Evolutionary conservation across 2,888 invertebrate species (phyloP), one percentile per base, ranked within the genome.

Genomic region (Venusia cambrica): DNA sequence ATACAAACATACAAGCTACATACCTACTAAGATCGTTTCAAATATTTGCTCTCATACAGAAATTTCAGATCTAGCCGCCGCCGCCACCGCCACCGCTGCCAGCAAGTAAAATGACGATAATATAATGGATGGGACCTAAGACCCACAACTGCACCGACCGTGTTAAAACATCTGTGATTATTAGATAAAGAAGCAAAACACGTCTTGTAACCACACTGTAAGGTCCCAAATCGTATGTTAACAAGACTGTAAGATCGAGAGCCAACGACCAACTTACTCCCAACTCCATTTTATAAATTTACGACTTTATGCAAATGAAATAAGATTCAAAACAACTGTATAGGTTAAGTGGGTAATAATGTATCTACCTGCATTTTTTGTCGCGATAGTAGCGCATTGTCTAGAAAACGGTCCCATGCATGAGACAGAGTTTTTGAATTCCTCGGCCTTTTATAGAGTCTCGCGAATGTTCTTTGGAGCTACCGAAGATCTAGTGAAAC

Each of bases 331-430:
- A 27, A 26, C 9, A 17, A 9, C 4, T 40, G 27, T 21, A 16
- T 37, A 29, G 17, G 31, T 11, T n/a, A 15, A n/a, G 12, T 41
- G 44, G 37, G 45, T 42, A 46, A 39, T 56, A 42, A 51, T 45
- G 49, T 51, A 58, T 54, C 56, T 64, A 63, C 65, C 64, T 70
- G 62, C 53, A 54, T 57, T 66, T 69, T 59, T 70, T 68, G 61
- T 47, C 34, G 44, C 41, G 59, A 63, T 54, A 62, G 54, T 50
- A 54, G 46, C 47, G 52, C 54, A 57, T 61, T 65, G 65, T 62
- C 66, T 63, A 54, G 50, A 48, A 50, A 41, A 56, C 60, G 57
- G 62, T 62, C 60, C 51, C 57, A 54, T 50, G 58, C 56, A 48
- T 52, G 57, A 52, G 55, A 50, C 45, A 24, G 9, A 24, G 22